A percentile compares a stretch with the other conserved stretches of the same genome.
These are phyloP conservation scores for Silurus lanzhouensis DNA, from an alignment of 2,797 vertebrate genomes.

Conservation along the genomic window DNA sequence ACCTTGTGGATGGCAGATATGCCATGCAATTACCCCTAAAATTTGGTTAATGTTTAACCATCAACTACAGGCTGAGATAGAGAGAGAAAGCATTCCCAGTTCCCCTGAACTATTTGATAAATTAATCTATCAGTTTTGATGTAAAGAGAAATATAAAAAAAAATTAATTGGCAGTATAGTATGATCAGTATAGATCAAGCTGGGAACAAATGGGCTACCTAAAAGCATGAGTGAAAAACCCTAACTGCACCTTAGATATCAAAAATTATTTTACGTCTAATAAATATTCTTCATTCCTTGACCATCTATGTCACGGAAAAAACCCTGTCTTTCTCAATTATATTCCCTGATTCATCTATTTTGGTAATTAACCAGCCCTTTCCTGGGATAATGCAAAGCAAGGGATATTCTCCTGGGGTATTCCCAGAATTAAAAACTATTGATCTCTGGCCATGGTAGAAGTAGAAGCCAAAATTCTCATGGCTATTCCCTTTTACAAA, in stretches of 20 bases:
- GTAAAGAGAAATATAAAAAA: neutral
- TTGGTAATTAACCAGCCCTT: neutral
- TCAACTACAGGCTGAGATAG: conserved; percentile 25
- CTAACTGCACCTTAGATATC: neutral
- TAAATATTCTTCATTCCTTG: neutral
- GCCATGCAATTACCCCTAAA: conserved; percentile 34
- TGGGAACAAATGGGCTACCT: neutral
- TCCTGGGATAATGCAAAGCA: neutral
- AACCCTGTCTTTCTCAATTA: neutral
- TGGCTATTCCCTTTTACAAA: neutral
- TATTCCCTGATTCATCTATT: neutral
- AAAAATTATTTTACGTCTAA: neutral
- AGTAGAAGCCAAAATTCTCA: neutral
- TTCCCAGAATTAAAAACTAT: neutral
- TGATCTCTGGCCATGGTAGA: neutral
- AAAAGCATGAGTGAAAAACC: neutral
- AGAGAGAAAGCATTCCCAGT: neutral
- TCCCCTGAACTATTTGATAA: neutral
- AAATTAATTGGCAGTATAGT: neutral
- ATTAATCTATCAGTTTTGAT: neutral
- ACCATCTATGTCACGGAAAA: neutral
- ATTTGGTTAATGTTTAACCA: conserved; percentile 51
- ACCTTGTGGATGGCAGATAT: conserved; percentile 36
- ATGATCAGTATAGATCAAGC: neutral
- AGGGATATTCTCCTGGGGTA: too few relatives aligned